Percentiles rank a stretch among this genome's conserved stretches.
phyloP scores from a whole-genome alignment of 2,113 vertebrate species.

The Periophthalmus modestus region DNA sequence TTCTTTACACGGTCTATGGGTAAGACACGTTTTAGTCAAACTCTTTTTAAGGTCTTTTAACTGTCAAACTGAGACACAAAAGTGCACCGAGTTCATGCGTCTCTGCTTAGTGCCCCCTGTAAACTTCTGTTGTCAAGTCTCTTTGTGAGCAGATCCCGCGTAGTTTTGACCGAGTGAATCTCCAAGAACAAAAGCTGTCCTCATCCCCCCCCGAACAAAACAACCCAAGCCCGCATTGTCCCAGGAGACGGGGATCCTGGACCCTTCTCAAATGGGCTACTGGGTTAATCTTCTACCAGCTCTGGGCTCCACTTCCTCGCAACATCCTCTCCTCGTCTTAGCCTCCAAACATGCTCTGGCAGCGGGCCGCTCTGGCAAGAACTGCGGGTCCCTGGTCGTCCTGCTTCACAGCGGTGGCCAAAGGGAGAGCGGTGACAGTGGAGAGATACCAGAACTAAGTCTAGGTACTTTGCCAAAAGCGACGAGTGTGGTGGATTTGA shows the following conservation, averaged over 20 bases:
- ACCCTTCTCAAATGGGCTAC: slow-evolving; percentile 63
- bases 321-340: slow-evolving; percentile 24
- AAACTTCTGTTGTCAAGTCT: neutral
- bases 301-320: slow-evolving; percentile 15
- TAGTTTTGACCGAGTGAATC: slow-evolving; percentile 26
- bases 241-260: slow-evolving; percentile 36
- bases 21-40: no score
- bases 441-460: slow-evolving; percentile 62
- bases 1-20: no score
- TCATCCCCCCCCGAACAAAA: neutral
- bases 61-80: no score
- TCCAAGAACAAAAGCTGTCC: slow-evolving; percentile 19
- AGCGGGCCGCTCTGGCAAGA: slow-evolving; percentile 47
- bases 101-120: neutral
- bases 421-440: slow-evolving; percentile 60
- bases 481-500: slow-evolving; percentile 47
- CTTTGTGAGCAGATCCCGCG: slow-evolving; percentile 14
- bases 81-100: neutral
- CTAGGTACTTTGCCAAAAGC: slow-evolving; percentile 54
- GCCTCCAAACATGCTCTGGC: slow-evolving; percentile 54
- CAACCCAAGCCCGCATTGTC: slow-evolving; percentile 19
- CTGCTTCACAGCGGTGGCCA: slow-evolving; percentile 47
- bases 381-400: slow-evolving; percentile 36
- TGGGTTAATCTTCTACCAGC: slow-evolving; percentile 61
- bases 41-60: no score